Base-by-base conservation (phyloP, 2,797 vertebrate species). In the Anabacerthia variegaticeps region DNA sequence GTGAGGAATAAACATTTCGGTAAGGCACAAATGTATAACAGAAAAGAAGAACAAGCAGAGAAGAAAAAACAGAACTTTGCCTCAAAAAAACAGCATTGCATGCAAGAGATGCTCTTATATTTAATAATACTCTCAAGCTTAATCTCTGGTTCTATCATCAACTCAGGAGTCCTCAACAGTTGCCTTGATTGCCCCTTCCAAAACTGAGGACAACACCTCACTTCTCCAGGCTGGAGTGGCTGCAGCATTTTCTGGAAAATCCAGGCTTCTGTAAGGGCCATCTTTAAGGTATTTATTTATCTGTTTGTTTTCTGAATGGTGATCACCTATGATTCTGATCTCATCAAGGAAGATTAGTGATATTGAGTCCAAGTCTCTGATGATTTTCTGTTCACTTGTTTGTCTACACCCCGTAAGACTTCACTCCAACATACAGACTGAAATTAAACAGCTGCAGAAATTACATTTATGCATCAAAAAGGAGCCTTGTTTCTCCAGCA, bases 341-440 rank as follows among this genome's bases (percentile, higher is more conserved):
- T 68, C 12, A 66, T 37, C 27, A 55, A 20, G 37, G 63, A 28
- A 83, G 18, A 88, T 20, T 8, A 32, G 16, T 24, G 30, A 55
- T 56, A 67, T 7, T 44, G 27, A 37, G 30, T 75, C 4, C 21
- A 37, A 59, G 28, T 36, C 18, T 71, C 39, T 18, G 17, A 58
- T 62, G 20, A 52, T 66, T 69, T 88, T 81, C 46, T 65, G 21
- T 48, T 67, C 4, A 17, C 11, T 74, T 36, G 68, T 15, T 72
- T 81, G 2, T 21, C 17, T 69, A 6, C 8, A 4, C 7, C 18
- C 30, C 12, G 3, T 1, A 0, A 58, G 23, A 69, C 18, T 68
- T 84, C 14, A 23, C 49, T 79, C 26, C 41, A 61, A 83, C 5
- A 20, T 4, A 52, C 16, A 63, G 36, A 90, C 20, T 36, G 43